phyloP scores from a whole-genome alignment of 1,140 invertebrate species.

The Trinorchestia longiramus region DNA sequence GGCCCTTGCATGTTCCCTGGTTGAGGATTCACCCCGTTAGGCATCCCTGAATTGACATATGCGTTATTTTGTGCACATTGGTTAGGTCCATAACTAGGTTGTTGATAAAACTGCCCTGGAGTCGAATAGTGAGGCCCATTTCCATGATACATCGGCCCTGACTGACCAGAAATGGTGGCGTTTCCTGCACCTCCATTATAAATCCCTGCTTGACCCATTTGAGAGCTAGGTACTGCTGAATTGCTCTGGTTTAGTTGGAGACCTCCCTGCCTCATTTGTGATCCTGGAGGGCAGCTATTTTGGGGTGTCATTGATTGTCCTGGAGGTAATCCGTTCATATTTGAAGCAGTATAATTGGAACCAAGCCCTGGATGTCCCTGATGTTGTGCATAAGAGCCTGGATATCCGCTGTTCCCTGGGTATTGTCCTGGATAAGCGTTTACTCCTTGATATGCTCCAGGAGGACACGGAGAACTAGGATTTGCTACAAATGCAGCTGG shows the following conservation, averaged over 20 bases:
- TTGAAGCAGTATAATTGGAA: background rate
- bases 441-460: background rate
- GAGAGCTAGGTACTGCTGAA: background rate
- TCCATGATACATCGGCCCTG: background rate
- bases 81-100: background rate
- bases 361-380: background rate
- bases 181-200: background rate
- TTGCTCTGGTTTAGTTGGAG: background rate
- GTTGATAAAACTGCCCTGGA: background rate
- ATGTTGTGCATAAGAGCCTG: background rate
- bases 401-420: background rate
- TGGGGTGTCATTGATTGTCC: background rate
- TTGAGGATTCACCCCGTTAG: background rate
- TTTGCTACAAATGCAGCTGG: slow-evolving; percentile 15
- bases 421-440: background rate
- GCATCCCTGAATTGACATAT: background rate
- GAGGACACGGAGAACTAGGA: background rate
- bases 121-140: background rate
- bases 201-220: background rate
- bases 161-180: background rate
- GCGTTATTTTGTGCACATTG: background rate
- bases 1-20: background rate
- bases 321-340: background rate
- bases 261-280: background rate
- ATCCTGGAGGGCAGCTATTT: background rate